A percentile compares a stretch with the other conserved stretches of the same genome.
Evolutionary conservation across 2,797 vertebrate genomes (phyloP).

Genomic region (Amniataba percoides): DNA sequence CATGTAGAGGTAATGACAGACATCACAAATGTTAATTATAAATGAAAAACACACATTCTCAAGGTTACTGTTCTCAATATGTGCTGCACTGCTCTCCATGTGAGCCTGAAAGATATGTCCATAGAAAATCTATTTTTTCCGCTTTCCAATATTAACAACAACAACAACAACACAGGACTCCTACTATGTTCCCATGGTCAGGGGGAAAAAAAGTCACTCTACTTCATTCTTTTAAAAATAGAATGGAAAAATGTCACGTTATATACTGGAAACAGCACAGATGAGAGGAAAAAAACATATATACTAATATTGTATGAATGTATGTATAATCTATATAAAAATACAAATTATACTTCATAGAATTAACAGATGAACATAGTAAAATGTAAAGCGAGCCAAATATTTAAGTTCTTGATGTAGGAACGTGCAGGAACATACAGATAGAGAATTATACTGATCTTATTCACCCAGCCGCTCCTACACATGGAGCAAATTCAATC

Average conservation of each 20-base stretch:
- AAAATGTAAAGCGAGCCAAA: neutral
- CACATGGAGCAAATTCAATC: neutral
- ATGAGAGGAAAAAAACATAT: no score
- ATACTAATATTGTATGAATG: no score
- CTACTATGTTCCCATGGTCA: neutral
- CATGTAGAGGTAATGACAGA: neutral
- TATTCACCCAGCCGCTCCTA: neutral
- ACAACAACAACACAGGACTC: conserved; percentile 15
- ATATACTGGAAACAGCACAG: no score
- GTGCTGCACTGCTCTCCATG: neutral
- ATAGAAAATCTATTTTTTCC: neutral
- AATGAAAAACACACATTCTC: neutral
- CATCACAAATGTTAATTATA: neutral
- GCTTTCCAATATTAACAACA: conserved; percentile 5
- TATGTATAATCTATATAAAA: neutral
- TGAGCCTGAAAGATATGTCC: neutral
- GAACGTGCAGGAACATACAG: neutral
- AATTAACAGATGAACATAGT: neutral
- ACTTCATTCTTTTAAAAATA: conserved; percentile 31
- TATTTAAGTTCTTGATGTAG: neutral
- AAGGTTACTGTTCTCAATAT: neutral
- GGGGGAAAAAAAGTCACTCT: no score
- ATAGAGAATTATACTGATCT: neutral
- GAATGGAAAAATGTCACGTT: conserved; percentile 22
- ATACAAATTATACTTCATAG: neutral